phyloP scores from a whole-genome alignment of 2,113 vertebrate species.

The Dicentrarchus labrax region DNA sequence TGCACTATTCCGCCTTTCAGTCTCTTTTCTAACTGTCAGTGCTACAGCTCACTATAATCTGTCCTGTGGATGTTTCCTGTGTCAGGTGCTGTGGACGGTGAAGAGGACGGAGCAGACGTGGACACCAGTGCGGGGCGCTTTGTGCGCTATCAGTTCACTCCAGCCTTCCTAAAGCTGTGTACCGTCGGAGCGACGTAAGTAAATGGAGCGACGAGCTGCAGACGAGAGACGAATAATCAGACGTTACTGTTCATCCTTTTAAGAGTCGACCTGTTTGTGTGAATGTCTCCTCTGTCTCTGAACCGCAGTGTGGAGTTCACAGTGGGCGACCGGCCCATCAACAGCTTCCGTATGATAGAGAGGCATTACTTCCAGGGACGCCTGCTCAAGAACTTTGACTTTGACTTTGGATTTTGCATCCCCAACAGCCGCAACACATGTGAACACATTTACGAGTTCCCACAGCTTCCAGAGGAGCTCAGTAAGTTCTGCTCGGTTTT shows the following conservation, averaged over 20 bases:
- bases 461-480: conserved; percentile 95
- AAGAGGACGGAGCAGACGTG: conserved; percentile 88
- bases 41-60: no score
- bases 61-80: conserved; percentile 14
- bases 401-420: conserved; percentile 99
- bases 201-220: neutral
- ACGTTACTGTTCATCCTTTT: neutral
- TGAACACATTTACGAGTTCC: conserved; percentile 99
- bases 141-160: conserved; percentile 98
- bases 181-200: conserved; percentile 99
- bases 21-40: no score
- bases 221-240: neutral
- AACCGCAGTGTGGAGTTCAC: conserved; percentile 95
- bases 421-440: conserved; percentile 98
- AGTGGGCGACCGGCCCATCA: conserved; percentile 94
- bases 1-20: no score
- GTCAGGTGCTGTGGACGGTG: conserved; percentile 87
- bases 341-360: conserved; percentile 98
- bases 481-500: conserved; percentile 85
- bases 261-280: neutral
- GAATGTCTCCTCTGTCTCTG: neutral
- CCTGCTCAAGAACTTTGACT: conserved; percentile 98
- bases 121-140: conserved; percentile 94
- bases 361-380: conserved; percentile 97
- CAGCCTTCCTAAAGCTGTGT: conserved; percentile 93